Percentiles rank a stretch among this genome's conserved stretches.
phyloP scores from a whole-genome alignment of 2,113 vertebrate species.

The Lathamus discolor region DNA sequence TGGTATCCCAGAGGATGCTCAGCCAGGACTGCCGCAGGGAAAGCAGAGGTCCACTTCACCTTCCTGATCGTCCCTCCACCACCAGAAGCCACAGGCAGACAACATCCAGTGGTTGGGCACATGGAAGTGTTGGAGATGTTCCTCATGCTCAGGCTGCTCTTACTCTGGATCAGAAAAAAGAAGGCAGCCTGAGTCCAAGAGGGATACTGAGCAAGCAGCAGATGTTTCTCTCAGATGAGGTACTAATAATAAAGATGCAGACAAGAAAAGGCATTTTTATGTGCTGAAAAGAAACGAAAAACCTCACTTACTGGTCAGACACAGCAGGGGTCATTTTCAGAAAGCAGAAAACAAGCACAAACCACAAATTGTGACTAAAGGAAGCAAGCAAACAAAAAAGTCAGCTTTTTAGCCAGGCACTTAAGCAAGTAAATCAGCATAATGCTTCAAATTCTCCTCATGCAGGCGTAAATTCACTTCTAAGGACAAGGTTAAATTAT shows the following conservation, averaged over 20 bases:
- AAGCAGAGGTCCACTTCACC: not conserved
- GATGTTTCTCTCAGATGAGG: not conserved
- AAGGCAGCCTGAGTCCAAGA: rapidly evolving
- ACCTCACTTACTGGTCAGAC: not conserved
- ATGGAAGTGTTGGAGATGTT: not conserved
- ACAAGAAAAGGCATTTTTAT: not conserved
- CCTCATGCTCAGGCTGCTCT: not conserved
- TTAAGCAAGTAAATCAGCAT: not conserved
- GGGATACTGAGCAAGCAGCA: not conserved
- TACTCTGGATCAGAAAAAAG: not conserved
- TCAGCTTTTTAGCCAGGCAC: not conserved
- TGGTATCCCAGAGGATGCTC: rapidly evolving
- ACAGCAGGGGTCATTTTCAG: not conserved
- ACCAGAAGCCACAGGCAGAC: not conserved
- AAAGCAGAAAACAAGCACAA: not conserved
- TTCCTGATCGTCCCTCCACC: not conserved
- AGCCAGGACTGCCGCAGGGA: not conserved
- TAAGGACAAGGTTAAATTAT: not conserved
- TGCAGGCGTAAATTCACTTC: not conserved
- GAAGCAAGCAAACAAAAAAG: not conserved
- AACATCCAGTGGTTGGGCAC: not conserved
- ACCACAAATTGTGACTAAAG: not conserved
- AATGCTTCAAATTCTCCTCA: conserved; percentile 16
- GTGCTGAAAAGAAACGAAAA: not conserved
- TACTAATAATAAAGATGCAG: not conserved